Conservation (phyloP, 2,113 vertebrate species). For the Alligator mississippiensis region DNA sequence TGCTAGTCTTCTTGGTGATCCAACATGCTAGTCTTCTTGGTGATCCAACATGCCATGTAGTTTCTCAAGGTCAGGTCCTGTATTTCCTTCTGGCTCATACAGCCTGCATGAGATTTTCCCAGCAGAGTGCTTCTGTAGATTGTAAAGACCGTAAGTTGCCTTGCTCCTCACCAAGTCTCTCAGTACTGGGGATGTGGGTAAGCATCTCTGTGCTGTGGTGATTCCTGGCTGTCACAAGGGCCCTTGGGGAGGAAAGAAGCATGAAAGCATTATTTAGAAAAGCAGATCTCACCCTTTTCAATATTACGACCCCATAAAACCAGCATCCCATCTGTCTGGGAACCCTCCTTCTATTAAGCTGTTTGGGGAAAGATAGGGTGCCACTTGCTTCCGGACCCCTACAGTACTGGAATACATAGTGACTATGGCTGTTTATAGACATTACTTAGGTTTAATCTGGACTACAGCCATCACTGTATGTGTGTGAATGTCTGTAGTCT, state of each 20-base stretch:
- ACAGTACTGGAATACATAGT: background rate
- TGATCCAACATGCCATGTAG: too few species aligned
- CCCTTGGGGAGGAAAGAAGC: background rate
- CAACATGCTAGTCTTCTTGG: too few species aligned
- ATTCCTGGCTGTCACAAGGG: background rate
- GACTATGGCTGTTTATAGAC: too few species aligned
- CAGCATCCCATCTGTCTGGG: background rate
- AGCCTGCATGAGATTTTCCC: background rate
- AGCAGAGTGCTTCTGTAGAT: background rate
- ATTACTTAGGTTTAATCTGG: too few species aligned
- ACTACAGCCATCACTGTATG: too few species aligned
- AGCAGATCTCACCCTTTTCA: background rate
- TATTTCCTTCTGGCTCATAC: background rate
- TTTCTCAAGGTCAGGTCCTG: too few species aligned
- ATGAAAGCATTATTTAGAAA: background rate
- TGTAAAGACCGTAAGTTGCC: background rate
- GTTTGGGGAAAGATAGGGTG: background rate
- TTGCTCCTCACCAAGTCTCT: background rate
- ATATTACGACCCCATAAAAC: background rate
- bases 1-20: too few species aligned
- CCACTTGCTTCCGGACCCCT: fast-evolving
- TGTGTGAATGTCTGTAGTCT: too few species aligned
- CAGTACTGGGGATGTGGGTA: background rate
- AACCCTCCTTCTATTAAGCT: background rate
- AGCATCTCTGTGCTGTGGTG: background rate